Evolutionary conservation across 2,797 vertebrate genomes (phyloP), one percentile per base, ranked within the genome.

Genomic region (Muraenolepis orangiensis): DNA sequence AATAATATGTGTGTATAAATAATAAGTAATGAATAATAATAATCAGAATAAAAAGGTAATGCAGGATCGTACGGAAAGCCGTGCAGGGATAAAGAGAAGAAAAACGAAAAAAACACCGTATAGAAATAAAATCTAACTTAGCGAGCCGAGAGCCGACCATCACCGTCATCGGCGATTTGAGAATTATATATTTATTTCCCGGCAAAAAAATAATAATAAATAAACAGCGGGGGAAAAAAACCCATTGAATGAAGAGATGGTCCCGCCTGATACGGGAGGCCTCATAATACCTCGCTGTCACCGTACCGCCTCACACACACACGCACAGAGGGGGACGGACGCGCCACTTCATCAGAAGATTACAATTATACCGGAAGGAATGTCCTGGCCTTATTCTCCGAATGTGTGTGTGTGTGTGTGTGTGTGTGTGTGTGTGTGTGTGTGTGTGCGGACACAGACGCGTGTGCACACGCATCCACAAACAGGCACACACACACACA

Each of bases 231-330:
- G 77, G 74, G 66, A 74, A 36, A 70, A 51, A 80, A 73, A 85
- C 38, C 38, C 13, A 40, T n/a, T n/a, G n/a, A n/a, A n/a, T n/a
- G n/a, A n/a, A n/a, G n/a, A 13, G 82, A 89, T 89, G 71, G 84
- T 81, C 80, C 71, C 71, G 76, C 80, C 81, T 87, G 89, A 89
- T 90, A 78, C 80, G 71, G 10, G 10, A 78, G 85, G 85, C 84
- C n/a, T n/a, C n/a, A n/a, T 87, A 86, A 88, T 87, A 88, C 85
- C 77, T 78, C 51, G 71, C 68, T 72, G 76, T 82, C 77, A 78
- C 72, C 75, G 77, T 73, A 66, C 70, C 76, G 72, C 77, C 72
- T 72, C 57, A 11, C 32, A 71, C 70, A 71, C 76, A 72, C 29
- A 71, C n/a, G 72, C 11, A 69, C n/a, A n/a, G n/a, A n/a, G n/a